Percentiles rank a stretch among this genome's conserved stretches.
Evolutionary conservation across 2,113 vertebrate genomes (phyloP).

Genomic region (Chaetops frenatus): DNA sequence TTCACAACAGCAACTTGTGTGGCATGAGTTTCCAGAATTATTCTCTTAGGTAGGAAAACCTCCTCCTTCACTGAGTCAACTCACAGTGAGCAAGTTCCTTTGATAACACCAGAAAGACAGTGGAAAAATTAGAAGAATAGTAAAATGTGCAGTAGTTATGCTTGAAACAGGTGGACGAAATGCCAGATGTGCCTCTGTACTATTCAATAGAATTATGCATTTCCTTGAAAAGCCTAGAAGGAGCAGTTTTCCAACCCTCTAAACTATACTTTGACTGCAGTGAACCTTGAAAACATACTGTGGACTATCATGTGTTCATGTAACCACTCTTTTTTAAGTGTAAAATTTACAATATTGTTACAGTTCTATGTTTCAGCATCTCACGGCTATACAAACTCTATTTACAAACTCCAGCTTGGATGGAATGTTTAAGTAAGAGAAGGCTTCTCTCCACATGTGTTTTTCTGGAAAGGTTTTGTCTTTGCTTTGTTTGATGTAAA

Average conservation of each 20-base stretch:
- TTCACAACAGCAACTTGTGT: background rate
- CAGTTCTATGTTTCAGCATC: background rate
- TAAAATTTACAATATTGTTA: background rate
- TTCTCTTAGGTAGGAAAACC: background rate
- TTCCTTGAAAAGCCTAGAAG: background rate
- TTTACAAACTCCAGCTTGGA: background rate
- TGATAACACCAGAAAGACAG: background rate
- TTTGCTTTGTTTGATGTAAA: background rate
- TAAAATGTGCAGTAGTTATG: background rate
- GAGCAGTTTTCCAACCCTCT: background rate
- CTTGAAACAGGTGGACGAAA: background rate
- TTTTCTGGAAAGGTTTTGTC: background rate
- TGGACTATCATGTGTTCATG: background rate
- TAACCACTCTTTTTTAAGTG: background rate
- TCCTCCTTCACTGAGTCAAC: background rate
- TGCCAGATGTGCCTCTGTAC: background rate
- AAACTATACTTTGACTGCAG: fast-evolving
- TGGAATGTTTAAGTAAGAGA: background rate
- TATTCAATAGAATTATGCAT: background rate
- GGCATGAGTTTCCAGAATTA: background rate
- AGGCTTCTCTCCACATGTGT: background rate
- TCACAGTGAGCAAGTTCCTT: background rate
- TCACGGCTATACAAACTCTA: background rate
- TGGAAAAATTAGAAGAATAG: background rate
- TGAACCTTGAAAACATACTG: background rate